phyloP scores from a whole-genome alignment of 1,140 invertebrate species.

The Polyergus mexicanus region DNA sequence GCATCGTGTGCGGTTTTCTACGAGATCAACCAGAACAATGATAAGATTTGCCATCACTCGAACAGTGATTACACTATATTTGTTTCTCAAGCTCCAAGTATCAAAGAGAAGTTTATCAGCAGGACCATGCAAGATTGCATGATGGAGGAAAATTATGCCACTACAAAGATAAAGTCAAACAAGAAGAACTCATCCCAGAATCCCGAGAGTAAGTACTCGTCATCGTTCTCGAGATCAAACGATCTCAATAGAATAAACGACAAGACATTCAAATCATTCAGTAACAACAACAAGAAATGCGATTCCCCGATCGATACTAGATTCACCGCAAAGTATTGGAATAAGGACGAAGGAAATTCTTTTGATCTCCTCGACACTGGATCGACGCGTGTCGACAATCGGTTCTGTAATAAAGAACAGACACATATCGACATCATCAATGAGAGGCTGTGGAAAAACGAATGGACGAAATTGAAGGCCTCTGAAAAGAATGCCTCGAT shows the following conservation, averaged over 20 bases:
- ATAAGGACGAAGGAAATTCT: slow-evolving; percentile 60
- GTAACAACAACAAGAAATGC: slow-evolving; percentile 50
- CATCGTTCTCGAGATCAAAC: slow-evolving; percentile 17
- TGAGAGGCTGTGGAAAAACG: slow-evolving; percentile 83
- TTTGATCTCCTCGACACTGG: neutral
- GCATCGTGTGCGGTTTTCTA: slow-evolving; percentile 53
- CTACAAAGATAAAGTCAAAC: slow-evolving; percentile 51
- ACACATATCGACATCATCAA: slow-evolving; percentile 82
- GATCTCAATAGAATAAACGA: slow-evolving; percentile 65
- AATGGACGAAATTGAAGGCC: slow-evolving; percentile 76
- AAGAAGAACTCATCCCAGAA: slow-evolving; percentile 60
- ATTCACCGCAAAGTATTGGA: slow-evolving; percentile 56
- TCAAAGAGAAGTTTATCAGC: slow-evolving; percentile 65
- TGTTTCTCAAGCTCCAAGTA: slow-evolving; percentile 23
- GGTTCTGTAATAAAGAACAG: slow-evolving; percentile 50
- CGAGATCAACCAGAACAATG: slow-evolving; percentile 60
- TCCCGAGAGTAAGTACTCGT: slow-evolving; percentile 6
- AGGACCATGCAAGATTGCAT: slow-evolving; percentile 47
- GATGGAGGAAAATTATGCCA: slow-evolving; percentile 46
- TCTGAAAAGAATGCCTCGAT: neutral
- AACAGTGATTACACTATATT: slow-evolving; percentile 61
- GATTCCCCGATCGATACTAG: slow-evolving; percentile 59
- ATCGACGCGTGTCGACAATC: slow-evolving; percentile 28
- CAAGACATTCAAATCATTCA: slow-evolving; percentile 61
- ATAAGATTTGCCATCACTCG: slow-evolving; percentile 57